These are phyloP conservation scores for Drosophila neutralis DNA, from an alignment of 2,888 invertebrate species.

Conservation along the genomic window DNA sequence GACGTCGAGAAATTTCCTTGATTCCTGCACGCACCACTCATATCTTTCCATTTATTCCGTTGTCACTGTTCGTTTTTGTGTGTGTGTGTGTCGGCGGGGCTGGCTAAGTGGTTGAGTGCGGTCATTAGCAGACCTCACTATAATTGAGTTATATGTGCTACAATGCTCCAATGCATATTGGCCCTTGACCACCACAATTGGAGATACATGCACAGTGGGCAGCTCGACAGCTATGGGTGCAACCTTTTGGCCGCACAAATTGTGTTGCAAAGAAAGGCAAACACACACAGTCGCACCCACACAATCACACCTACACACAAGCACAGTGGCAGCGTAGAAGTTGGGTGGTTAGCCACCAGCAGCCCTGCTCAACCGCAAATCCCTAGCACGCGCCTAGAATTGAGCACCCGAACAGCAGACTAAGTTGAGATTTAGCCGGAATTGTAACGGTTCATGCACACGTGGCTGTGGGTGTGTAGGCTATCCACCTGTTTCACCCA, in stretches of 20 bases:
- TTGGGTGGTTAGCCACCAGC: background rate
- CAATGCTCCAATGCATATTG: conserved; percentile 49
- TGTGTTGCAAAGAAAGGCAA: conserved; percentile 39
- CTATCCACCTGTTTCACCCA: conserved; percentile 25
- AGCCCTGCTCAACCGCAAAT: conserved; percentile 58
- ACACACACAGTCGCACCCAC: background rate
- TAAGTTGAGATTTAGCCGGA: conserved; percentile 10
- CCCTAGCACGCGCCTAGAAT: conserved; percentile 62
- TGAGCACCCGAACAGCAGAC: conserved; percentile 8
- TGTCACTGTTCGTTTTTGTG: background rate
- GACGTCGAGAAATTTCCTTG: conserved; percentile 63
- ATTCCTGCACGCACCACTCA: conserved; percentile 43
- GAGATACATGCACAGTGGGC: background rate
- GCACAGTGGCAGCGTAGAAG: background rate
- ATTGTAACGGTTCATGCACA: background rate
- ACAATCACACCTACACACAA: background rate
- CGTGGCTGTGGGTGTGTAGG: background rate
- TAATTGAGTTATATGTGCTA: conserved; percentile 73
- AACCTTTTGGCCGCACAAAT: conserved; percentile 48
- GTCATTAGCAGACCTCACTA: conserved; percentile 34
- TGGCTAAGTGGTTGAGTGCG: conserved; percentile 22
- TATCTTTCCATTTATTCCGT: conserved; percentile 11
- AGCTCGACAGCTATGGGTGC: conserved; percentile 24
- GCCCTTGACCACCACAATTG: conserved; percentile 22
- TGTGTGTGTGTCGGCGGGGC: background rate